Evolutionary conservation across 2,113 vertebrate genomes (phyloP), one percentile per base, ranked within the genome.

Genomic region (Spheniscus mendiculus): DNA sequence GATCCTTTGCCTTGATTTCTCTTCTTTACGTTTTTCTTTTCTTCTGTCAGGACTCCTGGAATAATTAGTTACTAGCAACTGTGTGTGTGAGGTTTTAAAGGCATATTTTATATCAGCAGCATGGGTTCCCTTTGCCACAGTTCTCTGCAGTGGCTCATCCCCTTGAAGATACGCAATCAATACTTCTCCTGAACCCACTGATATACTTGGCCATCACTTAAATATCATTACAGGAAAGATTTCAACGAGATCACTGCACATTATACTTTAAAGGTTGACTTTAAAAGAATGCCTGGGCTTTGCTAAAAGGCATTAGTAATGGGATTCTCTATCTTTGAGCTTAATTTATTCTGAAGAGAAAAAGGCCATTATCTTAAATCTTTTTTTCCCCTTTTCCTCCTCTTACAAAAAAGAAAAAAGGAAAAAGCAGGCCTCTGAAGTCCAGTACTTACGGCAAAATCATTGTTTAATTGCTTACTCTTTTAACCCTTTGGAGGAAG

Each of bases 261-360:
- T 98, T 98, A 97, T 76, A 94, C 98, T 98, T 98, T 97, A 98
- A 98, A 98, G 98, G 98, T 97, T 90, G 97, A 98, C 98, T 98
- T 98, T 98, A 98, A 98, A 98, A 96, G 95, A 96, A 98, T 83
- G 97, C 79, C 94, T 97, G 90, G 94, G 96, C 97, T 98, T 98
- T 98, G 97, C 98, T 98, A 98, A 98, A 98, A 98, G 98, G 97
- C 98, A 97, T 96, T 98, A 97, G 97, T 98, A 98, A 98, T 98
- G 96, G 98, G 96, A 98, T 98, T 98, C 97, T 98, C 97, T 98
- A 97, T 98, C 97, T 98, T 97, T 92, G 87, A 98, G 97, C 95
- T 98, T 98, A 98, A 98, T 98, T 98, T 98, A 98, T 98, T 98
- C 98, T 97, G 97, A 98, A 96, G 97, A 98, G 97, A 98, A 98